These are phyloP conservation scores for Pionites leucogaster DNA, from an alignment of 2,113 vertebrate species.

Conservation along the genomic window DNA sequence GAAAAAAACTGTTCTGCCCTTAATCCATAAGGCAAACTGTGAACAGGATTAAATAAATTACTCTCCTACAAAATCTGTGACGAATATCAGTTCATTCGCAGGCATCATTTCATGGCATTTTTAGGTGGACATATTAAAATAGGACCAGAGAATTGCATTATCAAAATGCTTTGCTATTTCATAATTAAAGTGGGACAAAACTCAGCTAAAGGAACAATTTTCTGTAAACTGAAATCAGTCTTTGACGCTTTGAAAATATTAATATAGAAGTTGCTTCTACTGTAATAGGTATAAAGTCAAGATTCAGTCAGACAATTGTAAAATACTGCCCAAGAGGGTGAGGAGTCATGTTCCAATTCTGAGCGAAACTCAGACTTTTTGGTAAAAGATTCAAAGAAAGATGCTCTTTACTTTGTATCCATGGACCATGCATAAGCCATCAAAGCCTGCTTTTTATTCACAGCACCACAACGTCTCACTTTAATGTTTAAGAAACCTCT, in stretches of 20 bases:
- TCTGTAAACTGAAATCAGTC: not conserved
- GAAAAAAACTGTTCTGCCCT: not conserved
- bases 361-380: not conserved
- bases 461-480: not conserved
- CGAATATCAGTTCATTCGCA: not conserved
- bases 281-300: not conserved
- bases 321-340: not conserved
- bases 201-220: not conserved
- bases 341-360: not conserved
- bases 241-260: not conserved
- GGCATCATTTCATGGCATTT: not conserved
- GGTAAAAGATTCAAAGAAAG: not conserved
- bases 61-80: not conserved
- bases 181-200: not conserved
- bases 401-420: not conserved
- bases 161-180: not conserved
- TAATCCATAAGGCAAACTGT: not conserved
- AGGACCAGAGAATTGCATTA: not conserved
- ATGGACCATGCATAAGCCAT: not conserved
- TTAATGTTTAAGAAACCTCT: not conserved
- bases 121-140: not conserved
- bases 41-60: not conserved
- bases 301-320: not conserved
- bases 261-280: not conserved
- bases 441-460: not conserved